Base-by-base conservation (phyloP, 2,797 vertebrate species). In the Alcedo atthis region DNA sequence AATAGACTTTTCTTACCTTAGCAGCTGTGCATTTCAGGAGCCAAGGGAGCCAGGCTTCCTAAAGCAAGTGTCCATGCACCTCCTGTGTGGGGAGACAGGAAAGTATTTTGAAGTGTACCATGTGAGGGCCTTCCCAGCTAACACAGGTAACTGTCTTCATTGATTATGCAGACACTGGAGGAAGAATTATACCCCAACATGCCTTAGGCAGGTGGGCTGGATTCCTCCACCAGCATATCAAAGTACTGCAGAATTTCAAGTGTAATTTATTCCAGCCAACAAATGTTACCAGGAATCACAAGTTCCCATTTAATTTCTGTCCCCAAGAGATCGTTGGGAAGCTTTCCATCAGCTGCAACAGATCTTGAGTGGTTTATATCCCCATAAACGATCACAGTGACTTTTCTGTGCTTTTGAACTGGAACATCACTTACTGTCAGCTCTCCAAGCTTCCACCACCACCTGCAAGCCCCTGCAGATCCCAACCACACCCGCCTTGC, bases 391-490 rank as follows among this genome's bases (percentile, higher is more conserved):
- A 78, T 81, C 11, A 2, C 30, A 83, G 43, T 64, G 94, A 42
- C 79, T 92, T 78, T 64, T 71, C 59, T 49, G 25, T 49, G 73
- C 73, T 89, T 87, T 87, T 81, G 55, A 89, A 83, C 62, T 59
- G 48, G 75, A 91, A 89, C 86, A 90, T 87, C 51, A 22, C 15
- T 82, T 75, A 51, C 58, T 96, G 92, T 85, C 92, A 95, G 76
- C 46, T 81, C 57, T 94, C 94, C 92, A 92, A 81, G 55, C 53
- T 61, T 91, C 91, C 78, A 71, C 91, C 78, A 33, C 59, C 83
- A 85, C 84, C 76, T 93, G 86, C 94, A 92, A 90, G 95, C 40
- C 81, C 16, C 73, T 63, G 81, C 93, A 94, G 48, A 94, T 83
- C 90, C 84, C 81, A 83, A 63, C 59, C 74, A 73, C 69, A 63